These are phyloP conservation scores for Chelonus formosanus DNA, from an alignment of 2,888 invertebrate species.

Conservation along the genomic window DNA sequence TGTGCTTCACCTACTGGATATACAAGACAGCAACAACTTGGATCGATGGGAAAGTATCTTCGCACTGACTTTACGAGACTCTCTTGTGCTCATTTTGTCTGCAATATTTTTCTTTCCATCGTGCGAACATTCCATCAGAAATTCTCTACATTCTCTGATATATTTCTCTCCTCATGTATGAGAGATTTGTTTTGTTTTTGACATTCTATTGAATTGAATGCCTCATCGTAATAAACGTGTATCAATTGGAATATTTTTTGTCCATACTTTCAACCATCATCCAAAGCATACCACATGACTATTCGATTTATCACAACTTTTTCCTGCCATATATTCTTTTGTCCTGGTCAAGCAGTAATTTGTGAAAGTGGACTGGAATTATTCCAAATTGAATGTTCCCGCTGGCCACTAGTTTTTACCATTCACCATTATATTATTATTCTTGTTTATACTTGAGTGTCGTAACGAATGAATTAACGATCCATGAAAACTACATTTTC, in stretches of 20 bases:
- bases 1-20: not conserved
- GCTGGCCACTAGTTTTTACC: conserved; percentile 22
- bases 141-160: conserved; percentile 24
- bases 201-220: conserved; percentile 13
- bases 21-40: conserved; percentile 15
- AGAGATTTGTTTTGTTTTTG: not conserved
- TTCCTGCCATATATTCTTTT: conserved; percentile 41
- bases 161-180: not conserved
- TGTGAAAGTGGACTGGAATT: conserved; percentile 44
- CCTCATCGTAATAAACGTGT: not conserved
- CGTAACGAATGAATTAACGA: conserved; percentile 54
- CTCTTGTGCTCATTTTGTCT: conserved; percentile 23
- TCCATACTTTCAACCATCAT: not conserved
- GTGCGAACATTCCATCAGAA: conserved; percentile 23
- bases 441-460: conserved; percentile 40
- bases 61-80: conserved; percentile 29
- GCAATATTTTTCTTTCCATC: conserved; percentile 22
- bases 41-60: conserved; percentile 38
- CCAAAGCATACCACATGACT: conserved; percentile 1
- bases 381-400: conserved; percentile 53
- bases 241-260: not conserved
- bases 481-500: conserved; percentile 49
- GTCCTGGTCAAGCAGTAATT: conserved; percentile 31
- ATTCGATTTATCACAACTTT: conserved; percentile 42
- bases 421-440: conserved; percentile 1